These are phyloP conservation scores for Desmodus rotundus DNA, from an alignment of 2,113 vertebrate genomes.

Conservation along the genomic window DNA sequence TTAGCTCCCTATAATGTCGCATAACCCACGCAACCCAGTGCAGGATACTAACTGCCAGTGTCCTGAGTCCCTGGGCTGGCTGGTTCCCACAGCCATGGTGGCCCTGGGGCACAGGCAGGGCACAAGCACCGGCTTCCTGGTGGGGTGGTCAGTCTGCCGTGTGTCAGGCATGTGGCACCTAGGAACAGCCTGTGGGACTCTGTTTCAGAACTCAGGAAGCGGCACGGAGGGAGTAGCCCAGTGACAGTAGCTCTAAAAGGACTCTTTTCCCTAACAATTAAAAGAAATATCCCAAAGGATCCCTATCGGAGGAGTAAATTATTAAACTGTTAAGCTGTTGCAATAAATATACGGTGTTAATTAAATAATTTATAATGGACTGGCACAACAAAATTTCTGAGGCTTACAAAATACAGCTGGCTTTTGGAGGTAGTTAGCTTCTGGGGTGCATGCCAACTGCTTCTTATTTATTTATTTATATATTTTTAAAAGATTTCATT, in stretches of 20 bases:
- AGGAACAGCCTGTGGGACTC: neutral
- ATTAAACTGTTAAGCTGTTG: conserved; percentile 7
- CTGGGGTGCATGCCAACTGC: neutral
- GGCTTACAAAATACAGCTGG: neutral
- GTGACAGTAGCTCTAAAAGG: neutral
- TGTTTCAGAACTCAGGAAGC: neutral
- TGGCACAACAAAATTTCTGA: neutral
- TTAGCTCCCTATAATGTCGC: neutral
- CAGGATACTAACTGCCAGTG: too few relatives aligned
- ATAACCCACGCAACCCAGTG: fast-evolving
- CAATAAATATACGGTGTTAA: conserved; percentile 26
- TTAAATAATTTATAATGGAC: conserved; percentile 17
- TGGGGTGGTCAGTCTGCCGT: fast-evolving
- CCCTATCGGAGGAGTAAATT: conserved; percentile 32
- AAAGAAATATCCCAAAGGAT: conserved; percentile 8
- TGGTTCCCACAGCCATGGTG: neutral
- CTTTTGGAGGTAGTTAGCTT: neutral
- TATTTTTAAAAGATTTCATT: too few relatives aligned
- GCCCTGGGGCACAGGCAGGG: neutral
- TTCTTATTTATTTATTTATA: neutral
- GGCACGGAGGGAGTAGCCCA: neutral
- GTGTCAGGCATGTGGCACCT: fast-evolving
- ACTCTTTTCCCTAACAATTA: neutral
- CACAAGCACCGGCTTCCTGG: fast-evolving
- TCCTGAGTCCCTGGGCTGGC: neutral